These are phyloP conservation scores for Urophycis tenuis DNA, from an alignment of 2,797 vertebrate genomes.

Conservation along the genomic window DNA sequence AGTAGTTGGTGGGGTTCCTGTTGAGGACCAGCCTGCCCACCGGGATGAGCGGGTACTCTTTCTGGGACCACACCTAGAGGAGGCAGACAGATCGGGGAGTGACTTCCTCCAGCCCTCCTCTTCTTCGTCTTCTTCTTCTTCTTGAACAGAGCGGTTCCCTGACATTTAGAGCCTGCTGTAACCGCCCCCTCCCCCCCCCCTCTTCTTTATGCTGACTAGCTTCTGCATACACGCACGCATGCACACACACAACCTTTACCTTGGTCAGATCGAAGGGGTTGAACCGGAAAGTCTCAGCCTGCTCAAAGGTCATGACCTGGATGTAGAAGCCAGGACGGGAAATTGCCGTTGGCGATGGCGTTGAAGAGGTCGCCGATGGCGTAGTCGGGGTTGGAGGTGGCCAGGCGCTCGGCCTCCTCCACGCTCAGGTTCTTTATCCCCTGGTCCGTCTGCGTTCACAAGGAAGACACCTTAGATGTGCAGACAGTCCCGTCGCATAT, in stretches of 20 bases:
- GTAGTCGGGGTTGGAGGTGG: constrained; percentile 85
- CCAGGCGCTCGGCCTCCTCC: constrained; percentile 75
- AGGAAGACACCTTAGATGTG: not conserved
- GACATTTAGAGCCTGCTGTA: no score
- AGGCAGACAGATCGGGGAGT: not conserved
- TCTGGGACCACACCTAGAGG: constrained; percentile 84
- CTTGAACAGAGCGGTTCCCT: no score
- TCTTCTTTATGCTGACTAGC: no score
- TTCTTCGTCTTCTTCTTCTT: no score
- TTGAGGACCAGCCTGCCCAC: constrained; percentile 92
- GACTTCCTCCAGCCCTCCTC: no score
- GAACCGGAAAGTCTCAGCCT: constrained; percentile 82
- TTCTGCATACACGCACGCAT: no score
- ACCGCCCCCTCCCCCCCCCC: no score
- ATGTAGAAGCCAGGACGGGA: constrained; percentile 87
- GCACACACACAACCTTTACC: constrained; percentile 58
- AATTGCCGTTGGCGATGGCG: constrained; percentile 81
- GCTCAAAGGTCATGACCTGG: constrained; percentile 93
- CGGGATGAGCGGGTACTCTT: constrained; percentile 87
- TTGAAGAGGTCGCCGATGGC: constrained; percentile 83
- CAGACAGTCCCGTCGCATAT: not conserved
- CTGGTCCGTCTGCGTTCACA: constrained; percentile 81
- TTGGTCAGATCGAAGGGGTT: constrained; percentile 97
- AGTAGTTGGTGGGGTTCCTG: constrained; percentile 92
- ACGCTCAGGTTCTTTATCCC: constrained; percentile 86